Base-by-base conservation (phyloP, 2,797 vertebrate species). In the Sebastes cheni region DNA sequence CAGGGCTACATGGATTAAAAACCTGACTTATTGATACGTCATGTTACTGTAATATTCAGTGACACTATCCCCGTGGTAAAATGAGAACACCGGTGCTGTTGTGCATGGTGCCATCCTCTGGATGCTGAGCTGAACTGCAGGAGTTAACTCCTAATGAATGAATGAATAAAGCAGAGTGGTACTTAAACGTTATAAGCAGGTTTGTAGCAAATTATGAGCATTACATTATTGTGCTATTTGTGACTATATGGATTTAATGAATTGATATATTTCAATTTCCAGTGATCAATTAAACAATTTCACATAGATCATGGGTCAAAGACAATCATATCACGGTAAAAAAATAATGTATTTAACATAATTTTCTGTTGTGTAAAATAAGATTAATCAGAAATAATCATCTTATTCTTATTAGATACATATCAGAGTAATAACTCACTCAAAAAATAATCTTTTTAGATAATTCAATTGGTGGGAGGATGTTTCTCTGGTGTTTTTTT, bases 31-130 rank as follows among this genome's bases (percentile, higher is more conserved):
- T 25, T 61, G 27, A 56, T 67, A 20, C 42, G 3, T 34, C 4
- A 1, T 16, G 5, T 46, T 30, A 46, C 42, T 46, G 6, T 46
- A 27, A 27, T 16, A 8, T 27, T 39, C 29, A 22, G 22, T 32
- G 66, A 36, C 39, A n/a, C 6, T 12, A 3, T 11, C 6, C 32
- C 5, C 12, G 10, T 27, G 54, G 7, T 8, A 7, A 13, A 4
- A 34, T 13, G 5, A 42, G 11, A 18, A 8, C 27, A 9, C 13
- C 18, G 56, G 87, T 85, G 72, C 39, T 56, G 78, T 83, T 84
- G 90, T 64, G 67, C 55, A 73, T 81, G 62, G 58, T 32, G 86
- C 82, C 90, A 71, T 77, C 90, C 25, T 73, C 79, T 90, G 91
- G 86, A 32, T n/a, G 16, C 29, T 54, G n/a, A 20, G 8, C 0